These are phyloP conservation scores for Drosophila varians DNA, from an alignment of 1,140 invertebrate species.

Conservation along the genomic window DNA sequence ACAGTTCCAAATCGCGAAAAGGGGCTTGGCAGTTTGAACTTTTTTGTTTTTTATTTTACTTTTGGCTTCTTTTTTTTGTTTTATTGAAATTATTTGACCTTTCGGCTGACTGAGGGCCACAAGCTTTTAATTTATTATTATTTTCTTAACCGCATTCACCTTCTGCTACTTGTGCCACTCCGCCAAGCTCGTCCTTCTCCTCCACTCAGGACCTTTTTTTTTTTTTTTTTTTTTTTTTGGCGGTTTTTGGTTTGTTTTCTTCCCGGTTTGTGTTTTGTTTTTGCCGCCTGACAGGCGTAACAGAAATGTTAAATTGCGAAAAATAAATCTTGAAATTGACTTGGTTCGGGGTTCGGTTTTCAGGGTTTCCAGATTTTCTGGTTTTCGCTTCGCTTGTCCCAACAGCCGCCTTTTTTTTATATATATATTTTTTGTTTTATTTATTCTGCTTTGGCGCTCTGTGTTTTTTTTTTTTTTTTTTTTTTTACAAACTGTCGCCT, in stretches of 20 bases:
- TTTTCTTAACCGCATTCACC: constrained; percentile 55
- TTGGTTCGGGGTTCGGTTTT: constrained; percentile 46
- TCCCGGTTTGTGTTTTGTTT: constrained; percentile 15
- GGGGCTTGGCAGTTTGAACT: background rate
- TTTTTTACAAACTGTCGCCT: constrained; percentile 78
- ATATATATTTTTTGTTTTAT: constrained; percentile 28
- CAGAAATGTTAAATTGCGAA: constrained; percentile 73
- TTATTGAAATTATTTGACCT: constrained; percentile 59
- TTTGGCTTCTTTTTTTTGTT: constrained; percentile 5
- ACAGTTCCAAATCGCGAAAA: constrained; percentile 23
- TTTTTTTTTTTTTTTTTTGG: background rate
- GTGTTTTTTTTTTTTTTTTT: constrained; percentile 47
- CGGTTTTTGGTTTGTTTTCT: constrained; percentile 19
- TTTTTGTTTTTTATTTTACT: background rate
- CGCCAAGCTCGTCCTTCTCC: background rate
- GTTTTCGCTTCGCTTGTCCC: constrained; percentile 14
- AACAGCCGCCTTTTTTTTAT: background rate
- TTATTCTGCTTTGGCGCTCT: constrained; percentile 19
- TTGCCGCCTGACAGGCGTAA: constrained; percentile 50
- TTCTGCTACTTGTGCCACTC: constrained; percentile 7
- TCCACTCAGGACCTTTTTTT: background rate
- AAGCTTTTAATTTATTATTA: constrained; percentile 59
- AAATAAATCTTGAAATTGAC: constrained; percentile 80
- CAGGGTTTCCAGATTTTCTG: constrained; percentile 19
- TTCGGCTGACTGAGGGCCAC: constrained; percentile 23